Evolutionary conservation across 2,797 vertebrate genomes (phyloP).

Genomic region (Luscinia luscinia): DNA sequence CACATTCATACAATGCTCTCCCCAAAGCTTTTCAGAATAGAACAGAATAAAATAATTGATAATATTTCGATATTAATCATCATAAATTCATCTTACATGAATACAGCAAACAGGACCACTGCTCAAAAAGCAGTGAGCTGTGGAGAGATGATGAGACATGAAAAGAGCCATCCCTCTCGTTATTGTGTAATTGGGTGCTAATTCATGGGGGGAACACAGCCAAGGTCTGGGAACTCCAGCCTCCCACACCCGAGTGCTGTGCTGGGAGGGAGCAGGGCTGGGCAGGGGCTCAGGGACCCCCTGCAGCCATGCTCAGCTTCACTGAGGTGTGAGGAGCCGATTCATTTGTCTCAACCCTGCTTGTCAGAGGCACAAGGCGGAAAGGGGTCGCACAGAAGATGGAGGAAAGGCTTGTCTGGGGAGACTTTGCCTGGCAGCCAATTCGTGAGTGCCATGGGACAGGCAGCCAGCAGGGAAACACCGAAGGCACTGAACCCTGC

Average conservation of each 20-base stretch:
- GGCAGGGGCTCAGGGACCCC: not conserved
- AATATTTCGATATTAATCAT: slow-evolving; percentile 69
- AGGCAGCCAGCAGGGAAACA: not conserved
- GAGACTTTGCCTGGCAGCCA: not conserved
- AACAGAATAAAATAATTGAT: slow-evolving; percentile 59
- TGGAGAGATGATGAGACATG: slow-evolving; percentile 23
- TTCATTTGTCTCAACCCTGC: not conserved
- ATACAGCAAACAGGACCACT: slow-evolving; percentile 13
- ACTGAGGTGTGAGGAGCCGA: not conserved
- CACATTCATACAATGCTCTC: slow-evolving; percentile 7
- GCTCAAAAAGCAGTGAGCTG: slow-evolving; percentile 38
- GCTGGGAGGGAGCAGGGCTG: not conserved
- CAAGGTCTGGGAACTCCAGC: not conserved
- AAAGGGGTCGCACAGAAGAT: not conserved
- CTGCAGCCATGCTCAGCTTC: rapidly evolving
- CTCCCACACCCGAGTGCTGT: not conserved
- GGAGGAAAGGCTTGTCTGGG: not conserved
- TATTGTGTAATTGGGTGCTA: slow-evolving; percentile 25
- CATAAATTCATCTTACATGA: slow-evolving; percentile 62
- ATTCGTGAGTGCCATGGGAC: rapidly evolving
- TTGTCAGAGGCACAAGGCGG: rapidly evolving
- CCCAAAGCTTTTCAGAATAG: slow-evolving; percentile 21
- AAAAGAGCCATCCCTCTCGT: not conserved
- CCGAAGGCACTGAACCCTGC: too few relatives aligned
- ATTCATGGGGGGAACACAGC: slow-evolving; percentile 1